Evolutionary conservation across 1,140 invertebrate genomes (phyloP), one percentile per base, ranked within the genome.

Genomic region (Trachelipus rathkii): DNA sequence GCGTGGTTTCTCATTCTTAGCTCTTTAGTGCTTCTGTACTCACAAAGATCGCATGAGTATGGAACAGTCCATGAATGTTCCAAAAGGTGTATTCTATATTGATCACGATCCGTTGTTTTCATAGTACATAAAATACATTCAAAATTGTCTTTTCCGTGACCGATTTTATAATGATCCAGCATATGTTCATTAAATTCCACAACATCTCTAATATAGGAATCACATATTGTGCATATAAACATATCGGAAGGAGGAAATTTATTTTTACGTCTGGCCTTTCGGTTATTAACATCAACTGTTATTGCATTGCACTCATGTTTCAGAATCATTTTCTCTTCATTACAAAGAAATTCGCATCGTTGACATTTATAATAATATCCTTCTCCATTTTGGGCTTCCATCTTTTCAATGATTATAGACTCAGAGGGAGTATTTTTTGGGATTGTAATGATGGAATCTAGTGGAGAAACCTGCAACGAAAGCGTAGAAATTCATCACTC

Each of bases 321-420:
- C 50, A 60, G 50, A 15, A 60, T 60, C 50, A 60, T 60, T 60
- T 60, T 60, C 50, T 60, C 50, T 60, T 60, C 50, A 8, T 60
- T 60, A 19, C 50, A 60, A 60, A 60, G 11, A 60, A 60, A 60
- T 60, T 60, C 50, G 50, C 50, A 60, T 15, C 50, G 50, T 60
- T 60, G 50, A 60, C 50, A 60, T 8, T 60, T 60, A 60, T 60
- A 60, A 19, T 60, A 60, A 60, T 60, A 60, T 3, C 50, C 50
- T 60, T 60, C 50, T 19, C 50, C 50, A 19, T 60, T 60, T 60
- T 13, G 11, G 8, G 50, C 50, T 19, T 60, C 50, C 19, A 60
- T 60, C 19, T 60, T 60, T 19, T 60, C 50, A 60, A 60, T 60
- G 50, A 60, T 60, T 3, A 60, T 60, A 13, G 50, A 60, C 8